Percentiles rank a stretch among this genome's conserved stretches.
Evolutionary conservation across 2,113 vertebrate species (phyloP).

Genomic region (Ginglymostoma cirratum): DNA sequence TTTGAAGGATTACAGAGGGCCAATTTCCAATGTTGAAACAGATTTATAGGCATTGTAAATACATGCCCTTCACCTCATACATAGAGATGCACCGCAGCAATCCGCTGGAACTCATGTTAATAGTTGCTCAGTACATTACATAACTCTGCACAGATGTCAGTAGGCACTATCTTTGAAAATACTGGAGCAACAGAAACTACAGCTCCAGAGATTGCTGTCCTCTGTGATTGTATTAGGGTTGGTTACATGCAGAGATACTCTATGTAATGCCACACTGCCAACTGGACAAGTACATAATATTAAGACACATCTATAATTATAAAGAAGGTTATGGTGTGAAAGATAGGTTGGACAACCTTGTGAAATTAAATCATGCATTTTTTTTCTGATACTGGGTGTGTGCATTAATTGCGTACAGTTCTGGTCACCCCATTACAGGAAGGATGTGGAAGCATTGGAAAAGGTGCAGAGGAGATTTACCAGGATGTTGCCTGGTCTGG

Average conservation of each 20-base stretch:
- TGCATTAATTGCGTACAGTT: too few species aligned
- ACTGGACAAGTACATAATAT: neutral
- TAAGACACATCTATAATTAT: neutral
- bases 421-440: too few species aligned
- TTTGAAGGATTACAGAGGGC: neutral
- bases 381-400: neutral
- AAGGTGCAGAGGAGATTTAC: too few species aligned
- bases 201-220: neutral
- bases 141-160: neutral
- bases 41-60: neutral
- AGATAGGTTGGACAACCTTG: neutral
- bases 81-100: neutral
- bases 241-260: neutral
- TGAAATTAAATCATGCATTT: neutral
- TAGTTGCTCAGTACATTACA: neutral
- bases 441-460: too few species aligned
- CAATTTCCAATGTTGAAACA: neutral
- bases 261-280: too few species aligned
- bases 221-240: neutral
- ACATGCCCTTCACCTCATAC: neutral
- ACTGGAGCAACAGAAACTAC: neutral
- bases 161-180: neutral
- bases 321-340: neutral
- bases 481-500: too few species aligned
- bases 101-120: neutral